These are phyloP conservation scores for Aricia artaxerxes DNA, from an alignment of 2,888 invertebrate species.

Conservation along the genomic window DNA sequence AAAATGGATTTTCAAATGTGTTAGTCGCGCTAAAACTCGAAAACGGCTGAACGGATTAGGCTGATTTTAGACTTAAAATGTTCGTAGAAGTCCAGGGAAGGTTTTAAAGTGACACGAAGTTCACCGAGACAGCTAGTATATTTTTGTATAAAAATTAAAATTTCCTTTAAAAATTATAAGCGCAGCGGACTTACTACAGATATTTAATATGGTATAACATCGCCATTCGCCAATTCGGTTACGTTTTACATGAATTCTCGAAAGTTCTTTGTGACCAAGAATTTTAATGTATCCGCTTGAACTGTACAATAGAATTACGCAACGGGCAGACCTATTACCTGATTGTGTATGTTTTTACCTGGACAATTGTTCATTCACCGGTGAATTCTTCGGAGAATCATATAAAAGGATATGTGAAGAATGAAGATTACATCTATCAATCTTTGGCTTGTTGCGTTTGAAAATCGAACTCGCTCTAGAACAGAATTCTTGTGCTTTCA, in stretches of 20 bases:
- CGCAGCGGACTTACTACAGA: too few relatives aligned
- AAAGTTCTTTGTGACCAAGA: conserved; percentile 78
- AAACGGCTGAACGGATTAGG: too few relatives aligned
- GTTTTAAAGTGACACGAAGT: too few relatives aligned
- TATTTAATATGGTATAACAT: neutral
- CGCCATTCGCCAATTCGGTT: neutral
- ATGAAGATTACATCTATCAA: neutral
- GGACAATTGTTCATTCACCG: conserved; percentile 35
- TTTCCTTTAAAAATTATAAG: too few relatives aligned
- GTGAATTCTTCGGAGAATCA: conserved; percentile 14
- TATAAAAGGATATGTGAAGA: conserved; percentile 7
- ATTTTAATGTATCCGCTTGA: conserved; percentile 77
- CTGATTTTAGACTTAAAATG: too few relatives aligned
- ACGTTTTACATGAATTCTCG: conserved; percentile 53
- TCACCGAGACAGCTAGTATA: too few relatives aligned
- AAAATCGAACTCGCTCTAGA: too few relatives aligned
- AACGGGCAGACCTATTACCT: conserved; percentile 42
- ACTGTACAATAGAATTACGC: conserved; percentile 69
- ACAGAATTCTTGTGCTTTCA: too few relatives aligned
- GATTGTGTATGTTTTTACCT: conserved; percentile 43
- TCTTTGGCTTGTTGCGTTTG: neutral
- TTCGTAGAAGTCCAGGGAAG: too few relatives aligned
- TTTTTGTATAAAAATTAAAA: too few relatives aligned
- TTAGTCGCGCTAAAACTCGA: too few relatives aligned
- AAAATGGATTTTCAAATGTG: too few relatives aligned